phyloP scores from a whole-genome alignment of 2,888 invertebrate species.

The Spilarctia lutea region DNA sequence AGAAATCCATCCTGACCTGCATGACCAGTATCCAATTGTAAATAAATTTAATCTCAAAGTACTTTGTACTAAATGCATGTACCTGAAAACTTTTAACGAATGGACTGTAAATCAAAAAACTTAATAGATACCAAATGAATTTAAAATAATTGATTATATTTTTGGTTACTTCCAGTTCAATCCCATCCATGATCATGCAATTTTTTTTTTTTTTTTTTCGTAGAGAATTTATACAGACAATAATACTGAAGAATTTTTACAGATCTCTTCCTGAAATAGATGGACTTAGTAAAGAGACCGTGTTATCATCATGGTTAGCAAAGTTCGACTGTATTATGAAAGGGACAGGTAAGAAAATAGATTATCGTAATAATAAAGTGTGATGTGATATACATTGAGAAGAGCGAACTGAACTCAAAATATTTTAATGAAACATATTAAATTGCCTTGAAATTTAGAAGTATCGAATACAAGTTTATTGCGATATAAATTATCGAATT shows the following conservation, averaged over 20 bases:
- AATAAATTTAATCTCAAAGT: neutral
- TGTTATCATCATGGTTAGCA: slow-evolving; percentile 99
- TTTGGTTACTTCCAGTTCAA: slow-evolving; percentile 5
- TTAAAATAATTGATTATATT: neutral
- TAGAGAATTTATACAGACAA: neutral
- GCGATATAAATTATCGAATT: neutral
- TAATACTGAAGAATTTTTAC: slow-evolving; percentile 40
- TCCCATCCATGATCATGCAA: slow-evolving; percentile 18
- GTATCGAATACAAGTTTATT: neutral
- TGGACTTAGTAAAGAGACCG: slow-evolving; percentile 99
- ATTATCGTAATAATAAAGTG: slow-evolving; percentile 3
- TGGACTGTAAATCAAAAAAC: neutral
- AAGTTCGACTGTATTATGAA: slow-evolving; percentile 99
- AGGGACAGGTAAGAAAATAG: slow-evolving; percentile 87
- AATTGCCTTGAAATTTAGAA: neutral
- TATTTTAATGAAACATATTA: neutral
- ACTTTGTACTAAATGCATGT: neutral
- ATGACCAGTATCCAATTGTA: slow-evolving; percentile 8
- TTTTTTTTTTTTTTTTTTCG: neutral
- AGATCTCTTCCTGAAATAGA: slow-evolving; percentile 99
- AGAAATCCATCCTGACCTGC: slow-evolving; percentile 6
- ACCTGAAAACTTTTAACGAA: neutral
- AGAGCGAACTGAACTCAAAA: slow-evolving; percentile 34
- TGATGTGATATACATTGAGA: slow-evolving; percentile 33
- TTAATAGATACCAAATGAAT: neutral